Evolutionary conservation across 2,113 vertebrate genomes (phyloP).

Genomic region (Melanostigma gelatinosum): DNA sequence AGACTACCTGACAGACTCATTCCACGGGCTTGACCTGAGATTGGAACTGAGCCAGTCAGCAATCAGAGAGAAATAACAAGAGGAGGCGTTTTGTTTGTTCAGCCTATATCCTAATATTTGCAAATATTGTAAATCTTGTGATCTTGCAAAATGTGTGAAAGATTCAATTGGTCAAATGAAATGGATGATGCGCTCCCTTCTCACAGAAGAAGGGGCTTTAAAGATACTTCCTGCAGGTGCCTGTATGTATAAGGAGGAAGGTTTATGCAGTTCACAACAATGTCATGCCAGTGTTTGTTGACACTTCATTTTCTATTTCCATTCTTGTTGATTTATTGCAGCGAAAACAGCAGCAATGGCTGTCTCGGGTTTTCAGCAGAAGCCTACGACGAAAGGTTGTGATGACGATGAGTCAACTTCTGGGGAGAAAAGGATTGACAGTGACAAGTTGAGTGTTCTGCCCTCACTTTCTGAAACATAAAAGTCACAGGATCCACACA

Average conservation of each 20-base stretch:
- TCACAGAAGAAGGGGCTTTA: background rate
- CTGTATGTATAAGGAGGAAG: constrained; percentile 1
- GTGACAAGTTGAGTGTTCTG: constrained; percentile 71
- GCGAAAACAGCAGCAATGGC: constrained; percentile 31
- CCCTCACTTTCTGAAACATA: constrained; percentile 64
- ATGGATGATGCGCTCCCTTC: background rate
- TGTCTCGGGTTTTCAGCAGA: constrained; percentile 29
- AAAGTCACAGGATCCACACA: constrained; percentile 43
- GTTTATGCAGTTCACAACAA: constrained; percentile 16
- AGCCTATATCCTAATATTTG: constrained; percentile 66
- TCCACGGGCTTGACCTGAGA: constrained; percentile 76
- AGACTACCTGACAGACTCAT: constrained; percentile 80
- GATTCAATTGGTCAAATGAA: constrained; percentile 36
- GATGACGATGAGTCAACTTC: constrained; percentile 62
- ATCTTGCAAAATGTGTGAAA: constrained; percentile 20
- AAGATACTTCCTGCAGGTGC: background rate
- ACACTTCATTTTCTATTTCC: constrained; percentile 37
- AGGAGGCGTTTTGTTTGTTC: constrained; percentile 78
- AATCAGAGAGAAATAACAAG: constrained; percentile 82
- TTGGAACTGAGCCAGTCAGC: constrained; percentile 80
- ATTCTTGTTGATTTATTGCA: constrained; percentile 57
- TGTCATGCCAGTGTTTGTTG: constrained; percentile 27
- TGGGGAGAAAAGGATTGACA: constrained; percentile 57
- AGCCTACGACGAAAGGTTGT: constrained; percentile 54
- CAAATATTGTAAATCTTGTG: constrained; percentile 55